Base-by-base conservation (phyloP, 2,797 vertebrate species). In the Orientallactaga sibirica region DNA sequence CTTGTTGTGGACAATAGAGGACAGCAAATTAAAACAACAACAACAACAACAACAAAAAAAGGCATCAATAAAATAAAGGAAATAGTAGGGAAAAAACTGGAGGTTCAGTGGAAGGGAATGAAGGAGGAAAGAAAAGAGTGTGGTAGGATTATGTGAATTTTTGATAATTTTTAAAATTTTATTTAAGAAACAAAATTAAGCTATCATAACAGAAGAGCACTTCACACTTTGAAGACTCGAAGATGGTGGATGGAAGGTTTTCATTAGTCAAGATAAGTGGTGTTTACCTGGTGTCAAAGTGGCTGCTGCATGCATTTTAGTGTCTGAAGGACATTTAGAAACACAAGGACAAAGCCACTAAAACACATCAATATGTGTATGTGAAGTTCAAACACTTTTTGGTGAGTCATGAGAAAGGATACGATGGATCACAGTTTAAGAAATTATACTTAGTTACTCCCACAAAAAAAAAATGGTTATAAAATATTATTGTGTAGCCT, bases 371-470 rank as follows among this genome's bases (percentile, higher is more conserved):
- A 66, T 71, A 48, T 7, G 25, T 74, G 10, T 29, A 75, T 27
- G 29, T 86, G 43, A 89, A 70, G 76, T 48, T 70, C 33, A 90
- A 85, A 14, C 4, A 85, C 48, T 20, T 75, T 83, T 89, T n/a
- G 24, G 66, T 68, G 24, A 83, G 19, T n/a, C 66, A 61, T 61
- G 27, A 80, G 67, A 66, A 11, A 76, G 82, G 58, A 83, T 93
- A 43, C 16, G 33, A 15, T 88, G 2, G 55, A 77, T 0, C 11
- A 92, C 14, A 11, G 24, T 27, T 80, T 88, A 91, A 81, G 8
- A 25, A 27, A 41, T 25, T 48, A 84, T 43, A 19, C n/a, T 18
- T 74, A 22, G 24, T 94, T 87, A 76, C 7, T 90, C 10, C 62
- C 24, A 20, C 70, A 74, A 77, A 79, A n/a, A 74, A 77, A 79